Conservation (phyloP, 2,113 vertebrate species). For the Tauraco erythrolophus region DNA sequence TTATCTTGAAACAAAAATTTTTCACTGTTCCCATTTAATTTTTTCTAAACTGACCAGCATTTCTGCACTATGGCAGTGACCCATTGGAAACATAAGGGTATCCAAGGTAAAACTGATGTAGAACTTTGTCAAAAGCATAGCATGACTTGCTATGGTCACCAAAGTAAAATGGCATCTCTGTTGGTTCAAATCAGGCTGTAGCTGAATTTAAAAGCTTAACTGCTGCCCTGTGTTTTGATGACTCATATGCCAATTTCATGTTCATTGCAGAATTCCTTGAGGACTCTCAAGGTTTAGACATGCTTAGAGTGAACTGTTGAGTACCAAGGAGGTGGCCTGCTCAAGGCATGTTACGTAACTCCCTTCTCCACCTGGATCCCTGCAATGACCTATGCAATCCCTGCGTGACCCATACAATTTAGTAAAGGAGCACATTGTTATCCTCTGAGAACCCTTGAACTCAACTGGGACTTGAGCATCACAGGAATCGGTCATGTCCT, state of each 20-base stretch:
- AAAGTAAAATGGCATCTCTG: neutral
- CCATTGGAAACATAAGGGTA: neutral
- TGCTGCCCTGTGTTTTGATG: neutral
- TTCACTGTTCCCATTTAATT: neutral
- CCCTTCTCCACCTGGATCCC: neutral
- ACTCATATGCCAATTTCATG: conserved; percentile 8
- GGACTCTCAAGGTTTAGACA: neutral
- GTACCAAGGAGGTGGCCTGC: neutral
- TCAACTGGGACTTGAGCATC: neutral
- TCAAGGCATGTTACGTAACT: neutral
- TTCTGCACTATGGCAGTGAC: neutral
- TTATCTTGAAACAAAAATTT: neutral
- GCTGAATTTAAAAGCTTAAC: neutral
- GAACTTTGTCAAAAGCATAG: neutral
- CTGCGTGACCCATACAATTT: neutral
- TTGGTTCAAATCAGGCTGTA: neutral
- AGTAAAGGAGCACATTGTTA: neutral
- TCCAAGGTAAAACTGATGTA: neutral
- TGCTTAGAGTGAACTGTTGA: neutral
- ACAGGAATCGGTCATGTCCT: neutral
- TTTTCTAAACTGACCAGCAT: neutral
- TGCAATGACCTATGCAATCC: neutral
- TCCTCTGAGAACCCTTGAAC: neutral
- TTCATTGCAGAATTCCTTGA: neutral
- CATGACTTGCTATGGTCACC: neutral